These are phyloP conservation scores for Aegypius monachus DNA, from an alignment of 2,113 vertebrate genomes.

Conservation along the genomic window DNA sequence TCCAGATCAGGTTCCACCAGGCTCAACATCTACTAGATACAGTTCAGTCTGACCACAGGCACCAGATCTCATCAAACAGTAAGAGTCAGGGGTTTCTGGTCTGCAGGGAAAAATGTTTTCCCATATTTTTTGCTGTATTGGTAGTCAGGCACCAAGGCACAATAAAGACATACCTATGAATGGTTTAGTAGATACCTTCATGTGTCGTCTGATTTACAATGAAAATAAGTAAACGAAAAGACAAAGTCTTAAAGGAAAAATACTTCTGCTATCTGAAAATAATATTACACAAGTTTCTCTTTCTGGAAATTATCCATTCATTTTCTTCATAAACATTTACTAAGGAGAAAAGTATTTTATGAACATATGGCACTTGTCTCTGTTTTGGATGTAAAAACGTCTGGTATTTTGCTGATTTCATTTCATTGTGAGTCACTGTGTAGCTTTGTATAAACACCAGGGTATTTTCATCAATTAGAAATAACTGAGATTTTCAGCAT, in stretches of 20 bases:
- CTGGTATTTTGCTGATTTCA: constrained; percentile 80
- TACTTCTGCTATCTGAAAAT: constrained; percentile 56
- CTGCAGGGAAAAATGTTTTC: background rate
- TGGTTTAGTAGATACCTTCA: background rate
- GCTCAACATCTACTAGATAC: background rate
- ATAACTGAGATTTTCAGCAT: constrained; percentile 74
- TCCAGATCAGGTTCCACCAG: background rate
- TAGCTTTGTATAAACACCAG: constrained; percentile 76
- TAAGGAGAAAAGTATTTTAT: constrained; percentile 80
- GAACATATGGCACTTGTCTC: constrained; percentile 81
- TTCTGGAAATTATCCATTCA: constrained; percentile 63
- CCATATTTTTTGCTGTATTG: background rate
- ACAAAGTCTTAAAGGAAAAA: constrained; percentile 27
- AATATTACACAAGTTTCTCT: constrained; percentile 57
- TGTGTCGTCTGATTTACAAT: background rate
- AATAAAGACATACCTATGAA: background rate
- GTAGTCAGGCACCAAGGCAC: background rate
- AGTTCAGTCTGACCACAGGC: background rate
- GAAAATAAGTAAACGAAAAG: constrained; percentile 39
- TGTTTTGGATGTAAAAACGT: constrained; percentile 80
- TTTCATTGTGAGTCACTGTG: constrained; percentile 78
- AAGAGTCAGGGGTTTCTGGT: background rate
- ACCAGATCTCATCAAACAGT: background rate
- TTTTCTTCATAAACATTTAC: constrained; percentile 76
- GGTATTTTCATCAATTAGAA: constrained; percentile 80